Conservation (phyloP, 2,797 vertebrate species). For the Gallinago solitaria region DNA sequence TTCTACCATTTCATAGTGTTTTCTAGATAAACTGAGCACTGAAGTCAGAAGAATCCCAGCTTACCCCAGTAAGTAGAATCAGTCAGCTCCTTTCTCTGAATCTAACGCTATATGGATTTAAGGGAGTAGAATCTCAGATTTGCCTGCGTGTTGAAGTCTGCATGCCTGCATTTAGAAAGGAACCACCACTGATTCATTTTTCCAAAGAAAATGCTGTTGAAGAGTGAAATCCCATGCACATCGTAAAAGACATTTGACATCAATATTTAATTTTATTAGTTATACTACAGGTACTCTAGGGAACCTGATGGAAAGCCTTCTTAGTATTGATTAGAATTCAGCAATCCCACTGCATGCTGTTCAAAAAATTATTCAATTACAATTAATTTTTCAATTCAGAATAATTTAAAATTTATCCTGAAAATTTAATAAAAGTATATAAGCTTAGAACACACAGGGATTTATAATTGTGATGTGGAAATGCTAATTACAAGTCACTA, state of each 20-base stretch:
- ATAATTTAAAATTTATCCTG: constrained; percentile 46
- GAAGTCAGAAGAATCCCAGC: background rate
- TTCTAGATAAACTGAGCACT: background rate
- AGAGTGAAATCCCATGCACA: constrained; percentile 16
- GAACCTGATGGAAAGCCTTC: constrained; percentile 48
- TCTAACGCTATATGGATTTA: background rate
- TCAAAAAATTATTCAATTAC: constrained; percentile 65
- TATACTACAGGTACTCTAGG: constrained; percentile 61
- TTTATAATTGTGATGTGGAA: background rate
- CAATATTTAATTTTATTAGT: constrained; percentile 77
- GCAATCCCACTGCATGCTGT: constrained; percentile 40
- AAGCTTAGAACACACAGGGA: background rate
- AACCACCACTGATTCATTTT: background rate
- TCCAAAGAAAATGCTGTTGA: background rate
- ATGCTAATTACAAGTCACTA: background rate
- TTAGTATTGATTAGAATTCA: constrained; percentile 61
- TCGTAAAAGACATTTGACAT: constrained; percentile 63
- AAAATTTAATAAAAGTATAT: constrained; percentile 9
- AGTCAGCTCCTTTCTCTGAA: background rate
- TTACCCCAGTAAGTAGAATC: background rate
- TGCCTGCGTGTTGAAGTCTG: background rate
- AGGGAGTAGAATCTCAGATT: background rate
- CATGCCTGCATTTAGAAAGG: background rate
- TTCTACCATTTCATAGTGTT: background rate
- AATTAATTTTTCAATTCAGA: constrained; percentile 62